Base-by-base conservation (phyloP, 2,113 vertebrate genomes). In the Seriola quinqueradiata region DNA sequence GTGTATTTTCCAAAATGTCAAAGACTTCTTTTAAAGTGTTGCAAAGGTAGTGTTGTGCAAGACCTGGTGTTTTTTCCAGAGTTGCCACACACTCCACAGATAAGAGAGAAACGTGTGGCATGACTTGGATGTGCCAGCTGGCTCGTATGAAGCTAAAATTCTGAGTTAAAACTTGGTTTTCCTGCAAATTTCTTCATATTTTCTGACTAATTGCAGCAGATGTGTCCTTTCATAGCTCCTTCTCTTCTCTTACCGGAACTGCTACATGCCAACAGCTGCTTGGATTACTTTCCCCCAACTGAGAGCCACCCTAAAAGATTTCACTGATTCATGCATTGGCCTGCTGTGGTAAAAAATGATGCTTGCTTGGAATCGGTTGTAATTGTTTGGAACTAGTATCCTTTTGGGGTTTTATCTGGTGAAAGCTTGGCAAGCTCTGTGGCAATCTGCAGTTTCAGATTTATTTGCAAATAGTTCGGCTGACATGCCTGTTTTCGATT, bases 201-300 rank as follows among this genome's bases (percentile, higher is more conserved):
- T 70, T 61, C 3, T 48, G 7, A 85, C 1, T 84, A 73, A 85
- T 82, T 85, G 63, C 71, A 74, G 80, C 83, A 84, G 70, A 85
- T 87, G 73, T 70, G 54, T 83, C 59, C 63, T 72, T 40, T 77
- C 19, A 21, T 28, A 46, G 25, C 25, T 32, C 54, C 46, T n/a
- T 83, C 46, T 44, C 52, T 70, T 69, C 19, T 58, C 38, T 72
- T 60, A 44, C 59, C 77, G 57, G 70, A 84, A 36, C 23, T 38
- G 46, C 50, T 79, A 71, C 76, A 69, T 76, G 70, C 50, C 50
- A 84, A 59, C 87, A 90, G 82, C 86, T 86, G 90, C 84, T 86
- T 73, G 70, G 64, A 87, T 89, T 86, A 58, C 70, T 10, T 19
- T 55, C 38, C 64, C 65, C 38, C 52, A 73, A 25, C 78, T 88